Evolutionary conservation across 2,113 vertebrate genomes (phyloP).

Genomic region (Heterochromis multidens): DNA sequence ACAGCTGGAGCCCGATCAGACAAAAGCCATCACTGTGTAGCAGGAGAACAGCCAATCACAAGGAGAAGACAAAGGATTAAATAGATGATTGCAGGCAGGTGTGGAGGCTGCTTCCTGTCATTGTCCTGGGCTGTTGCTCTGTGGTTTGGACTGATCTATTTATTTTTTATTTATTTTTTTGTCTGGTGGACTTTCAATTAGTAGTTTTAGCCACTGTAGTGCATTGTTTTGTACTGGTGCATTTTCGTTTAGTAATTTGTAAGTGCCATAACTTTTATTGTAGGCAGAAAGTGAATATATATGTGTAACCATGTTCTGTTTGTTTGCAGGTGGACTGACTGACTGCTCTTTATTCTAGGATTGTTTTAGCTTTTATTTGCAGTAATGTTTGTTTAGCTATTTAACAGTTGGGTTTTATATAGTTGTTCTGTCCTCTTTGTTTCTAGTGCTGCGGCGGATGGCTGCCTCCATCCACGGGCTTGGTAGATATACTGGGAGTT

Average conservation of each 20-base stretch:
- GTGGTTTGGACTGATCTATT: not conserved
- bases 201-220: not conserved
- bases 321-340: not conserved
- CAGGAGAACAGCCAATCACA: too few relatives aligned
- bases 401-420: not conserved
- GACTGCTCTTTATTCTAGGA: not conserved
- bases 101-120: not conserved
- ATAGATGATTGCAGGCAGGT: too few relatives aligned
- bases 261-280: not conserved
- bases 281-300: not conserved
- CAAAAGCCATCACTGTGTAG: too few relatives aligned
- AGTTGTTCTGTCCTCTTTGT: not conserved
- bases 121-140: not conserved
- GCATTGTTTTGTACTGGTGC: not conserved
- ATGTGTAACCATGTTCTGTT: not conserved
- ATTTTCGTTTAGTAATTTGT: not conserved
- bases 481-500: not conserved
- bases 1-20: too few relatives aligned
- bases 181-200: too few relatives aligned
- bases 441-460: not conserved
- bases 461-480: rapidly evolving
- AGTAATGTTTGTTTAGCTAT: not conserved
- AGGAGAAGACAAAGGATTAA: too few relatives aligned
- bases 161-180: not conserved
- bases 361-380: not conserved